Base-by-base conservation (phyloP, 2,797 vertebrate species). In the Novumbra hubbsi region DNA sequence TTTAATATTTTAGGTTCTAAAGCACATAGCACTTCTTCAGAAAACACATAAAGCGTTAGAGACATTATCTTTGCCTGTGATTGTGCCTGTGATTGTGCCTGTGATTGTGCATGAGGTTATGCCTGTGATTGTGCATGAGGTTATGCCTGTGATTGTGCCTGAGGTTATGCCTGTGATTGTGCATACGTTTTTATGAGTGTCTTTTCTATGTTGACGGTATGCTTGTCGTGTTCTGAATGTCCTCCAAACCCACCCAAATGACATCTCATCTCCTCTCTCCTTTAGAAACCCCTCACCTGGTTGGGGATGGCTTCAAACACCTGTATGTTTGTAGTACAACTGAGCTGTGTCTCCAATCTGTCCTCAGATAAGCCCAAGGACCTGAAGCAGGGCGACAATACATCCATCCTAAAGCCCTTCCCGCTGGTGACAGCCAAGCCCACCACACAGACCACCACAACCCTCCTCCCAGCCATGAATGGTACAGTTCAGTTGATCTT, bases 311-410 rank as follows among this genome's bases (percentile, higher is more conserved):
- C 86, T 86, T 87, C 83, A 34, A 34, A 72, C 86, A 90, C 88
- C 87, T 89, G 87, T 89, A 86, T 65, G 24, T 68, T 16, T 50
- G 15, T 50, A 19, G 24, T 19, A 49, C 19, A 16, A 60, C 70
- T 60, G 70, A 71, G 38, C 66, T 38, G 16, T 49, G 38, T 49
- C 67, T 27, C 19, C 64, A 19, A 32, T n/a, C 19, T 68, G 79
- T 86, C 86, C 87, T 87, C 86, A 93, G 92, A 91, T 84, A 92
- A 92, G 90, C 87, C 79, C 79, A 86, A 87, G 79, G 87, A 89
- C 78, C 83, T 88, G 52, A 92, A 89, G 81, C 84, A 88, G 79
- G 84, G 82, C 77, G 86, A 87, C 73, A 90, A 91, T 73, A 88
- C 86, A 70, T 87, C 89, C 86, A 87, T 92, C 84, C 83, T 91